Evolutionary conservation across 2,888 invertebrate genomes (phyloP).

Genomic region (Ptilodon capucinus): DNA sequence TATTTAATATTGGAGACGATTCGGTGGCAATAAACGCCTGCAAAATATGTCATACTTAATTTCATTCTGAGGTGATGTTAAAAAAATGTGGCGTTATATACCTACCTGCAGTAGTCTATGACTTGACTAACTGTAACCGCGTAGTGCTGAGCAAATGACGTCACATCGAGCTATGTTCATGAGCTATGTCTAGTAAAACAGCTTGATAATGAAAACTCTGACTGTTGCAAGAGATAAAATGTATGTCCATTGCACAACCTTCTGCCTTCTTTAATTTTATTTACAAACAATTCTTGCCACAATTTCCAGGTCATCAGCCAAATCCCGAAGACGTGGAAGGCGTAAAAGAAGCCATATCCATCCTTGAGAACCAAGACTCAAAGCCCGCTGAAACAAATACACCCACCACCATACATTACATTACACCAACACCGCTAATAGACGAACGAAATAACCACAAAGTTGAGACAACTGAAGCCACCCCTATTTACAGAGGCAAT

Average conservation of each 20-base stretch:
- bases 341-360: slow-evolving; percentile 72
- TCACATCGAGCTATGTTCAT: no score
- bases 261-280: neutral
- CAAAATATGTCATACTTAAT: neutral
- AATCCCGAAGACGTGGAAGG: slow-evolving; percentile 69
- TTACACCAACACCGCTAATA: slow-evolving; percentile 62
- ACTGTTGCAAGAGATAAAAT: no score
- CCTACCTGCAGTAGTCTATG: no score
- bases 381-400: slow-evolving; percentile 34
- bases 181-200: no score
- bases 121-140: no score
- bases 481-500: slow-evolving; percentile 66
- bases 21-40: no score
- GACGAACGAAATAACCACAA: slow-evolving; percentile 64
- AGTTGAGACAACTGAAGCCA: slow-evolving; percentile 43
- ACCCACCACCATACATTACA: slow-evolving; percentile 48
- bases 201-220: no score
- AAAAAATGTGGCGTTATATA: neutral
- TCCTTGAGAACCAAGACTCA: slow-evolving; percentile 64
- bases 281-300: neutral
- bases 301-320: slow-evolving; percentile 52
- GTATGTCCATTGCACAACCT: no score
- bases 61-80: neutral
- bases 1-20: no score
- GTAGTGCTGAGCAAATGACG: no score